Base-by-base conservation (phyloP, 2,797 vertebrate genomes). In the Hafferia zeledoni region DNA sequence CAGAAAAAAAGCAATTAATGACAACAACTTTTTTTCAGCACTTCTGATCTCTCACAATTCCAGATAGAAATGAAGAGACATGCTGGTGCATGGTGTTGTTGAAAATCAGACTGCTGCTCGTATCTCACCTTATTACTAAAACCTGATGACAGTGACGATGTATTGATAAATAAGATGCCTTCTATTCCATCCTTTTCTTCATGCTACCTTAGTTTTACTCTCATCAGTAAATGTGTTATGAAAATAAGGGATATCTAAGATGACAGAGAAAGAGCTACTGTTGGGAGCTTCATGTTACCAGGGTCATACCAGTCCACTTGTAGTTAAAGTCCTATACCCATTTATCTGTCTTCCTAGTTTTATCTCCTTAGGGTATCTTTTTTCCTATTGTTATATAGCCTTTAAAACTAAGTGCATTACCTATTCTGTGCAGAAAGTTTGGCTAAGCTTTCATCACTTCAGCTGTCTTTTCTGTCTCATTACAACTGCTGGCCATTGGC, bases 151-250 rank as follows among this genome's bases (percentile, higher is more conserved):
- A 91, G 82, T 89, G 92, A 93, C 2, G 0, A 52, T 47, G 41
- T 88, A 92, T 92, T 89, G 89, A 95, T 89, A 97, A 96, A 97
- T 91, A 92, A 83, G 76, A 72, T 89, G 76, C 82, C 35, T 91
- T 94, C 79, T 78, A 41, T 89, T 72, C 82, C 80, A 89, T 95
- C 87, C 61, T 91, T 92, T 82, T 93, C 69, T 91, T 94, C 89
- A 92, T 92, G 92, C 87, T 90, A 78, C 84, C 60, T 95, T 96
- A 94, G 65, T 56, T 93, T 76, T 93, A 92, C 37, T 94, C 72
- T 95, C 93, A 91, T 96, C 87, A 94, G 76, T 83, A 94, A 93
- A 85, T 52, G 61, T 68, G 35, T 91, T 92, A 85, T 89, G 95
- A 93, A 87, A 92, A 81, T 83, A 92, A 91, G 83, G 25, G 75